phyloP scores from a whole-genome alignment of 2,888 invertebrate species.

The Lysandra coridon region DNA sequence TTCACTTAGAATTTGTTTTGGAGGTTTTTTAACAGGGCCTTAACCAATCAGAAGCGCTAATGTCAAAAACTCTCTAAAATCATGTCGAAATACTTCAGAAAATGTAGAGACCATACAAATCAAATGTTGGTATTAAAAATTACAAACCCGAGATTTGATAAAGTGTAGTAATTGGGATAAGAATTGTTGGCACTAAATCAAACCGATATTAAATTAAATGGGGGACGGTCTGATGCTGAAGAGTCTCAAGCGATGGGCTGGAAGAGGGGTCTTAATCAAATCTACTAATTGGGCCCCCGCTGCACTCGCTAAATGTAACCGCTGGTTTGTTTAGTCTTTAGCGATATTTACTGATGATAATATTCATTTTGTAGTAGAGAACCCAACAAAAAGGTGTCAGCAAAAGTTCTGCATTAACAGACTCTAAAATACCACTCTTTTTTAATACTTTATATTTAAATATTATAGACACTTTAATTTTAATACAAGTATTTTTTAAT shows the following conservation, averaged over 20 bases:
- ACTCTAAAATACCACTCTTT: no score
- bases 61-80: no score
- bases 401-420: not conserved
- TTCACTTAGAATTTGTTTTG: not conserved
- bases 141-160: not conserved
- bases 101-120: not conserved
- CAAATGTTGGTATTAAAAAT: not conserved
- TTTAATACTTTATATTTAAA: no score
- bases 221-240: constrained; percentile 6
- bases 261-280: constrained; percentile 24
- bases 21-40: not conserved
- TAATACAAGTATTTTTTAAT: no score
- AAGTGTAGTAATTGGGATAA: constrained; percentile 21
- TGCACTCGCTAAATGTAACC: constrained; percentile 14
- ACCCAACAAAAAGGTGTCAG: not conserved
- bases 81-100: no score
- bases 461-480: no score
- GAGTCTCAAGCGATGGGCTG: constrained; percentile 15
- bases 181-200: constrained; percentile 24
- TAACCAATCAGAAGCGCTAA: not conserved
- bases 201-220: constrained; percentile 28
- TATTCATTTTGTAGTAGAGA: not conserved
- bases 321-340: constrained; percentile 7
- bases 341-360: not conserved
- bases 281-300: constrained; percentile 24